Base-by-base conservation (phyloP, 2,113 vertebrate genomes). In the Saccopteryx bilineata region DNA sequence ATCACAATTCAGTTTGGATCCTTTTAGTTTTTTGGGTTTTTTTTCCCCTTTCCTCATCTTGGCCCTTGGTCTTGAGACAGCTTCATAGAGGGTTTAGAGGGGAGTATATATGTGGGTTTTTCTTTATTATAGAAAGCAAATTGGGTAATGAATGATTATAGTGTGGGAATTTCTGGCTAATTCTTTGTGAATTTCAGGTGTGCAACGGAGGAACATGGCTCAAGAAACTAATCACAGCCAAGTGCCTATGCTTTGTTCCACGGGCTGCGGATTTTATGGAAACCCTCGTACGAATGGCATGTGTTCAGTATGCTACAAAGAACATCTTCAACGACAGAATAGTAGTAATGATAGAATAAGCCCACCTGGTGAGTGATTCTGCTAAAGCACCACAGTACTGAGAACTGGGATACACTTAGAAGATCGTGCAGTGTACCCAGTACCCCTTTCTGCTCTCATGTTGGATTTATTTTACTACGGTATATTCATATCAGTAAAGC, bases 251-350 rank as follows among this genome's bases (percentile, higher is more conserved):
- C 99, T 99, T 56, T 99, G 99, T 97, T 98, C 99, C 87, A 99
- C 98, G 83, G 99, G 99, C 94, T 99, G 99, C 75, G 99, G 99
- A 69, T 99, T 99, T 97, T 99, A 99, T 28, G 99, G 99, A 81
- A 99, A 99, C 79, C 99, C 99, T 86, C 99, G 99, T 14, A 99
- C 99, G 4, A 99, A 99, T 23, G 99, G 99, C 98, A 99, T 99
- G 98, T 99, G 99, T 83, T 99, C 99, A 0, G 98, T 99, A 31
- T 99, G 99, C 98, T 99, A 99, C 97, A 99, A 99, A 98, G 99
- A 99, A 93, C 99, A 99, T 86, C 98, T 99, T 83, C 99, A 99
- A 87, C 98, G 99, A 95, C 99, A 99, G 98, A 99, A 99, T 89
- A 98, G 98, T 97, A 98, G 97, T 96, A 99, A 98, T 96, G 98